These are phyloP conservation scores for Apoda limacodes DNA, from an alignment of 2,888 invertebrate species.

Conservation along the genomic window DNA sequence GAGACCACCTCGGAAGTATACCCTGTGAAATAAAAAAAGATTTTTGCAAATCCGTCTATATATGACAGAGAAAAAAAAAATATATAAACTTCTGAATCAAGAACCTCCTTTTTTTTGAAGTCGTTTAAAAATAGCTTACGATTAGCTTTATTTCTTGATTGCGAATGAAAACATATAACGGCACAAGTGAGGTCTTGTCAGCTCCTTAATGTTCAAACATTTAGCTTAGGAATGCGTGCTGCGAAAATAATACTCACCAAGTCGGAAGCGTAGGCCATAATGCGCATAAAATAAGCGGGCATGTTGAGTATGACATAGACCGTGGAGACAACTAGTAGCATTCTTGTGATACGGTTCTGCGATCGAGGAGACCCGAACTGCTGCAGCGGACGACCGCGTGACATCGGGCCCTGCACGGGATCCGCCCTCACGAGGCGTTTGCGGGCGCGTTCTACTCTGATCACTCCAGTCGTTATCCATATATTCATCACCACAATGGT, in stretches of 20 bases:
- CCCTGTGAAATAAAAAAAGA: no score
- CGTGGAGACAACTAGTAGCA: constrained; percentile 84
- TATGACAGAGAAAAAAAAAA: no score
- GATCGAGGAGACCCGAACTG: constrained; percentile 48
- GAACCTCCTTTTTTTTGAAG: background rate
- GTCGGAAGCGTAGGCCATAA: constrained; percentile 71
- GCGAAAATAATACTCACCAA: constrained; percentile 62
- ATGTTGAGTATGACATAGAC: constrained; percentile 83
- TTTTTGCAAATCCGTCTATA: no score
- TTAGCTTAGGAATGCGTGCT: constrained; percentile 4
- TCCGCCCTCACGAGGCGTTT: constrained; percentile 35
- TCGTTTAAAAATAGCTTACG: background rate
- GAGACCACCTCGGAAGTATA: no score
- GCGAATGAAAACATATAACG: no score
- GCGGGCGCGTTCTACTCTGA: constrained; percentile 64
- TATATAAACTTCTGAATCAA: background rate
- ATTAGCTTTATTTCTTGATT: no score
- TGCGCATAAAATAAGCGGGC: constrained; percentile 79
- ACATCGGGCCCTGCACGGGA: constrained; percentile 9
- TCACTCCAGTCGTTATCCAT: constrained; percentile 77
- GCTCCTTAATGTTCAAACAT: background rate
- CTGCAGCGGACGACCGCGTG: constrained; percentile 14
- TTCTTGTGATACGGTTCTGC: constrained; percentile 81
- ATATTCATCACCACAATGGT: constrained; percentile 78
- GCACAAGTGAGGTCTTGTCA: background rate